A percentile compares a stretch with the other conserved stretches of the same genome.
These are phyloP conservation scores for Boulengeromyrus knoepffleri DNA, from an alignment of 2,113 vertebrate species.

Conservation along the genomic window DNA sequence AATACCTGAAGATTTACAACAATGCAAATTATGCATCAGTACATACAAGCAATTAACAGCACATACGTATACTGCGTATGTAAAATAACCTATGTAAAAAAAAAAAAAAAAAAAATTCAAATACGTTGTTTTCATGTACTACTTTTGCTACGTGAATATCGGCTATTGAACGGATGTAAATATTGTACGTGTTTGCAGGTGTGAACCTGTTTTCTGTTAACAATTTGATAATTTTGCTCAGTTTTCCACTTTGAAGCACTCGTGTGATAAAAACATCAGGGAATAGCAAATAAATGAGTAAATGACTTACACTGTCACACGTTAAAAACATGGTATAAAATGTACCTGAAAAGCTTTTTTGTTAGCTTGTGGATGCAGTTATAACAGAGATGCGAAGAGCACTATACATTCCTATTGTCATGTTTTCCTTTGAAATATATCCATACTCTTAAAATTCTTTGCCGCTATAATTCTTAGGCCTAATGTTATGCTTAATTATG, in stretches of 20 bases:
- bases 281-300: slow-evolving; percentile 12
- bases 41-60: neutral
- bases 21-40: neutral
- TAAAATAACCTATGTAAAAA: neutral
- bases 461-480: slow-evolving; percentile 42
- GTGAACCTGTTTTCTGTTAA: neutral
- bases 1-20: neutral
- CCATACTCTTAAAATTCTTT: slow-evolving; percentile 51
- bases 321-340: slow-evolving; percentile 6
- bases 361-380: slow-evolving; percentile 52
- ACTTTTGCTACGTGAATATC: neutral
- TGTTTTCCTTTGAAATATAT: slow-evolving; percentile 30
- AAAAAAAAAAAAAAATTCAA: neutral
- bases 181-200: slow-evolving; percentile 37
- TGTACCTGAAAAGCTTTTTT: slow-evolving; percentile 25
- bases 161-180: slow-evolving; percentile 26
- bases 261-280: slow-evolving; percentile 30
- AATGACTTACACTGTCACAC: neutral
- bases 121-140: neutral
- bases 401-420: slow-evolving; percentile 57
- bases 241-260: slow-evolving; percentile 1
- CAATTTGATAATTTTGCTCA: neutral
- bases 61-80: neutral
- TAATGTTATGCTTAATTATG: slow-evolving; percentile 45
- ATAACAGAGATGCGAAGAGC: slow-evolving; percentile 42